Percentiles rank a stretch among this genome's conserved stretches.
Evolutionary conservation across 2,113 vertebrate species (phyloP).

Genomic region (Pluvialis apricaria): DNA sequence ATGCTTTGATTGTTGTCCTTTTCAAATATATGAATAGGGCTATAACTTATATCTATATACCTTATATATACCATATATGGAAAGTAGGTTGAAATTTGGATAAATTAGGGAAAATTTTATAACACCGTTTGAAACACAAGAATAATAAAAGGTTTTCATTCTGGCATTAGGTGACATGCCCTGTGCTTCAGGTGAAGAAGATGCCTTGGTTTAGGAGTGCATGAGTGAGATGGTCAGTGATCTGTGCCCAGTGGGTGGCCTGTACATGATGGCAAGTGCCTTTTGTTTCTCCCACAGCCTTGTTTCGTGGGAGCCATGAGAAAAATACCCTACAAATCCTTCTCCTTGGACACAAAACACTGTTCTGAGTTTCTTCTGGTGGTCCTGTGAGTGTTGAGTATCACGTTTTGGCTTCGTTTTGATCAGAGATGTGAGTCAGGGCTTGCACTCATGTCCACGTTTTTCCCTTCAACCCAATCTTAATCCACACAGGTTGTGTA

Average conservation of each 20-base stretch:
- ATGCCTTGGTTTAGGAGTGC: neutral
- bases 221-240: neutral
- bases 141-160: neutral
- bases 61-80: neutral
- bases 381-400: neutral
- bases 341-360: neutral
- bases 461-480: neutral
- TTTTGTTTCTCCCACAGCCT: neutral
- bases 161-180: neutral
- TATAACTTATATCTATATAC: neutral
- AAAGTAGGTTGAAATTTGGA: neutral
- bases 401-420: neutral
- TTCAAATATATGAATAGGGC: neutral
- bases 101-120: neutral
- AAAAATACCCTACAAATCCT: neutral
- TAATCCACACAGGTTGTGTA: neutral
- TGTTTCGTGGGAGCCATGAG: neutral
- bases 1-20: neutral
- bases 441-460: neutral
- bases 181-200: neutral
- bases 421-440: neutral
- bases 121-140: neutral
- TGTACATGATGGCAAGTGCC: neutral
- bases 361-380: neutral
- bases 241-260: neutral